Conservation (phyloP, 1,140 invertebrate species). For the Orchestia grillus region DNA sequence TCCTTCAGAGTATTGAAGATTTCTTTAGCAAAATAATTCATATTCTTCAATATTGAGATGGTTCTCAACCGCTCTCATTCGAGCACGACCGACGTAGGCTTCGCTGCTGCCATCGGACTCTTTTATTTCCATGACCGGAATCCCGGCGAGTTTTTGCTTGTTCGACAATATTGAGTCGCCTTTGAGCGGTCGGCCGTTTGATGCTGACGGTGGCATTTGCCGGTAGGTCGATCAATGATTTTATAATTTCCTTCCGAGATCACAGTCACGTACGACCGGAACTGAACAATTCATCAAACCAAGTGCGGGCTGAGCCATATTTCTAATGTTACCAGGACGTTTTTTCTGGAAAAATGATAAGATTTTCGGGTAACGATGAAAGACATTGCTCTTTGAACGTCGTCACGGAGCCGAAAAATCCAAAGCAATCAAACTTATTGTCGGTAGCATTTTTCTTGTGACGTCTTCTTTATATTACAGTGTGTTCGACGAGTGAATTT, state of each 20-base stretch:
- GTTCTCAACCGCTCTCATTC: neutral
- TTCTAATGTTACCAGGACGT: neutral
- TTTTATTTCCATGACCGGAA: neutral
- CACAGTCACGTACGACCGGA: neutral
- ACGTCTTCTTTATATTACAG: too few relatives aligned
- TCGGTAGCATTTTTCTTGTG: too few relatives aligned
- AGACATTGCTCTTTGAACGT: neutral
- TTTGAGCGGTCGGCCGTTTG: neutral
- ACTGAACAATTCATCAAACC: neutral
- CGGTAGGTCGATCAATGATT: neutral
- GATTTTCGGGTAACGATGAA: neutral
- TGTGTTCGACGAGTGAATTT: too few relatives aligned
- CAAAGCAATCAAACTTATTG: neutral
- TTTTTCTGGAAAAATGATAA: neutral
- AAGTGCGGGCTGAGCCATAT: neutral
- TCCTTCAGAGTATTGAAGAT: neutral
- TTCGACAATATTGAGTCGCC: neutral
- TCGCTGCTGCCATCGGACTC: neutral
- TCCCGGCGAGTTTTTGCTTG: neutral
- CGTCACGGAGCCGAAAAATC: neutral
- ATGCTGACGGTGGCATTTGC: neutral
- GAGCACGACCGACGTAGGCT: neutral
- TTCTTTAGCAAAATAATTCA: neutral
- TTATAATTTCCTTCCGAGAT: neutral
- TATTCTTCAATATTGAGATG: neutral